phyloP scores from a whole-genome alignment of 2,113 vertebrate species.

The Apus apus region DNA sequence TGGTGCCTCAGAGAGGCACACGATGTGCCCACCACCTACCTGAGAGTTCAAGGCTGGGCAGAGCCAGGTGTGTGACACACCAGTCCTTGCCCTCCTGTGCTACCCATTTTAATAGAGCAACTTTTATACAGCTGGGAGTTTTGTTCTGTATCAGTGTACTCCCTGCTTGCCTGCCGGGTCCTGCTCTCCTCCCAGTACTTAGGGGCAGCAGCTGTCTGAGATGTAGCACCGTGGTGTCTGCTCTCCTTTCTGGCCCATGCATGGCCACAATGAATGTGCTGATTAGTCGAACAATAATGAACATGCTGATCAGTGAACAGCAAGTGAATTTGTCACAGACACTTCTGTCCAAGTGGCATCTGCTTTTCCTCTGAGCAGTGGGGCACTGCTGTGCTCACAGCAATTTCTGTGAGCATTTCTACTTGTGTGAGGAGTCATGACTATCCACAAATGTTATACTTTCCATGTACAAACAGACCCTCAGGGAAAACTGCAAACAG shows the following conservation, averaged over 20 bases:
- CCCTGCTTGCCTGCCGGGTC: neutral
- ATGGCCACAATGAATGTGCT: neutral
- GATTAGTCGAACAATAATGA: neutral
- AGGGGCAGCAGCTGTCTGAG: neutral
- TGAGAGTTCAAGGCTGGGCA: neutral
- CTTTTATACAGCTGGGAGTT: neutral
- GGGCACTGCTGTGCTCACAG: neutral
- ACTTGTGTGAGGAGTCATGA: neutral
- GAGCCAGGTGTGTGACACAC: neutral
- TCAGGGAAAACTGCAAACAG: neutral
- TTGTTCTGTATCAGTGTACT: too few relatives aligned
- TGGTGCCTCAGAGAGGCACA: neutral
- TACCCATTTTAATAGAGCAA: rapidly evolving
- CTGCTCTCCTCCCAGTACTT: neutral
- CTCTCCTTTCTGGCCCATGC: neutral
- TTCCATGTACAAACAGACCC: neutral
- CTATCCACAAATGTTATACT: neutral
- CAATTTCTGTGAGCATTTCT: neutral
- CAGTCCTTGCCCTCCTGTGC: neutral
- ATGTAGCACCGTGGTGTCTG: too few relatives aligned
- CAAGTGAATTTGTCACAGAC: neutral
- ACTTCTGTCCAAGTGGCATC: neutral
- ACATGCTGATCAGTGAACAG: too few relatives aligned
- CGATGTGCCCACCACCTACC: neutral
- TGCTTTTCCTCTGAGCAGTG: neutral